These are phyloP conservation scores for Eupithecia dodoneata DNA, from an alignment of 2,888 invertebrate species.

Conservation along the genomic window DNA sequence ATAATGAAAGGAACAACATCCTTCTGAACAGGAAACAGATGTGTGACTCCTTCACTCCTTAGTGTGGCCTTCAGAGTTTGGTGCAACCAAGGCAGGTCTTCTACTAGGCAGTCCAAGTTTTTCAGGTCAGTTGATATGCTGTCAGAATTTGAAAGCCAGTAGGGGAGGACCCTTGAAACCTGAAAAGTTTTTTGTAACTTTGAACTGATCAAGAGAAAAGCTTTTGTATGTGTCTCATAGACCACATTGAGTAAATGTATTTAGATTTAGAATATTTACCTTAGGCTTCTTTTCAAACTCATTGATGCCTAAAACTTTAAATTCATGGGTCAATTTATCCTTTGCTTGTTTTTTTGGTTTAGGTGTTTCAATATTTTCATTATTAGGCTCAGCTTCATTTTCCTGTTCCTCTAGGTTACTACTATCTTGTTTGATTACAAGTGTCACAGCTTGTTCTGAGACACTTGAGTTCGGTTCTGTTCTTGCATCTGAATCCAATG, in stretches of 20 bases:
- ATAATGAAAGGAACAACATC: constrained; percentile 91
- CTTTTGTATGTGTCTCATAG: neutral
- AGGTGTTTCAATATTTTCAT: constrained; percentile 31
- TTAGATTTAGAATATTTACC: constrained; percentile 56
- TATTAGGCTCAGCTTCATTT: constrained; percentile 40
- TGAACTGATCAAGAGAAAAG: neutral
- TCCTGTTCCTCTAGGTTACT: constrained; percentile 52
- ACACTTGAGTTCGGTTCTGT: no score
- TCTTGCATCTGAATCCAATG: constrained; percentile 46
- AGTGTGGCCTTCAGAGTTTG: constrained; percentile 85
- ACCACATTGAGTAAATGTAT: neutral
- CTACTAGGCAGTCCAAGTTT: constrained; percentile 79
- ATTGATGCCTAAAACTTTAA: constrained; percentile 88
- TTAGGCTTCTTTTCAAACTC: constrained; percentile 83
- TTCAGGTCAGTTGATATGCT: constrained; percentile 89
- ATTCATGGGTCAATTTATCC: constrained; percentile 65
- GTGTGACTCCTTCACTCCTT: constrained; percentile 87
- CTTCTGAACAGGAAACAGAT: constrained; percentile 94
- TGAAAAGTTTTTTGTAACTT: constrained; percentile 56
- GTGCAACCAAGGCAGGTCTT: constrained; percentile 86
- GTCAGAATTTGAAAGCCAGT: constrained; percentile 93
- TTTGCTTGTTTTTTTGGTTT: constrained; percentile 37
- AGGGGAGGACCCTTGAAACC: constrained; percentile 91
- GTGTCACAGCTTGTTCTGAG: constrained; percentile 25
- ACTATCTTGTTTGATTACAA: constrained; percentile 26